These are phyloP conservation scores for Cynopterus sphinx DNA, from an alignment of 2,797 vertebrate genomes.

Conservation along the genomic window DNA sequence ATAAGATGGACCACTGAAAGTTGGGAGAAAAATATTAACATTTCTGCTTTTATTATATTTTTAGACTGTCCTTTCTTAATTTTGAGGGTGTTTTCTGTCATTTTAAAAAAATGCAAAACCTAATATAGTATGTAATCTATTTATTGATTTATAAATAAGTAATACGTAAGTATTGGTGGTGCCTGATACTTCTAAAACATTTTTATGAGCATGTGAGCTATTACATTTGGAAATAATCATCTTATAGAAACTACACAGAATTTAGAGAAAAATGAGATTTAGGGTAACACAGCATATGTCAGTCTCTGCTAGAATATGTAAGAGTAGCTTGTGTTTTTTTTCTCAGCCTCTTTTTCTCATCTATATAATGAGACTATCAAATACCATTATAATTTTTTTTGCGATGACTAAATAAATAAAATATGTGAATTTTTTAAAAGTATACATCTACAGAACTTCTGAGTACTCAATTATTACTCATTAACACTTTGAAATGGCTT, in stretches of 20 bases:
- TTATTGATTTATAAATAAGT: not conserved
- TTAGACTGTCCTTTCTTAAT: not conserved
- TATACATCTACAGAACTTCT: not conserved
- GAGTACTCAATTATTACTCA: not conserved
- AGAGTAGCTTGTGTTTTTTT: not conserved
- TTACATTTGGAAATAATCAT: not conserved
- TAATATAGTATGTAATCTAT: not conserved
- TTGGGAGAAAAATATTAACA: not conserved
- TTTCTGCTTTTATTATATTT: not conserved
- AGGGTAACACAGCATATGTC: not conserved
- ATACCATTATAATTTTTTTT: not conserved
- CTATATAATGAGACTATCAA: not conserved
- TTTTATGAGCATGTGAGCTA: not conserved
- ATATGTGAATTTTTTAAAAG: not conserved
- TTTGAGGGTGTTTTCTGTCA: not conserved
- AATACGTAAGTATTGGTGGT: not conserved
- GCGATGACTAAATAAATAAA: not conserved
- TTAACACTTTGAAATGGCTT: not conserved
- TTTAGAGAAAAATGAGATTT: not conserved
- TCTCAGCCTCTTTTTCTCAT: not conserved
- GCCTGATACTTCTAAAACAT: not conserved
- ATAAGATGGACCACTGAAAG: rapidly evolving
- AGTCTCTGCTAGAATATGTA: not conserved
- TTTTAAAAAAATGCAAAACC: not conserved
- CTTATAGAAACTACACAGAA: not conserved